A percentile compares a stretch with the other conserved stretches of the same genome.
Conservation (phyloP, 2,888 invertebrate species). For the Mythimna pallens region DNA sequence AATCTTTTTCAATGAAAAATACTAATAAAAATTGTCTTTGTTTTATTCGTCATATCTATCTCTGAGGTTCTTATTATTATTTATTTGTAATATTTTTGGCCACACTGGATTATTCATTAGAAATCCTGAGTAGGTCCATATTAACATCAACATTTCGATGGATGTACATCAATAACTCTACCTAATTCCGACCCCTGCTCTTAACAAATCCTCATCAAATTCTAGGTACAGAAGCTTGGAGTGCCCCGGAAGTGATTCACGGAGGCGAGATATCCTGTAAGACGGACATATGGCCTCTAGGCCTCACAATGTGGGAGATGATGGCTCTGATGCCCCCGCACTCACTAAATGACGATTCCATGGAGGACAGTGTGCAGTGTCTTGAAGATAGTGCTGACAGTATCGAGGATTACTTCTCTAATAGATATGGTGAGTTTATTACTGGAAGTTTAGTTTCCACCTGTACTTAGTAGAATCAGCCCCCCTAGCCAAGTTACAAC, state of each 20-base stretch:
- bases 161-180: no score
- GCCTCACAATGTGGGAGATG: constrained; percentile 95
- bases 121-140: no score
- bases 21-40: no score
- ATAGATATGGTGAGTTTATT: constrained; percentile 77
- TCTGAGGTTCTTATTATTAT: no score
- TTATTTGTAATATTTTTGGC: no score
- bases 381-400: constrained; percentile 70
- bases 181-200: no score
- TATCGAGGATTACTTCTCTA: constrained; percentile 74
- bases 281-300: constrained; percentile 95
- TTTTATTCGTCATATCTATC: no score
- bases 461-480: no score
- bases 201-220: constrained; percentile 7
- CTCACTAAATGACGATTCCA: constrained; percentile 74
- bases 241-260: constrained; percentile 93
- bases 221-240: constrained; percentile 94
- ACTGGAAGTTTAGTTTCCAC: not conserved
- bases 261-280: constrained; percentile 92
- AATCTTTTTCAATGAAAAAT: no score
- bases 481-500: no score
- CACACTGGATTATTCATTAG: no score
- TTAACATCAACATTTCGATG: no score
- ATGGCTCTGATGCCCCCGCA: constrained; percentile 94
- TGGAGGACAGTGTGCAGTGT: constrained; percentile 73